A percentile compares a stretch with the other conserved stretches of the same genome.
Conservation (phyloP, 2,888 invertebrate genomes). For the Andrena bucephala region DNA sequence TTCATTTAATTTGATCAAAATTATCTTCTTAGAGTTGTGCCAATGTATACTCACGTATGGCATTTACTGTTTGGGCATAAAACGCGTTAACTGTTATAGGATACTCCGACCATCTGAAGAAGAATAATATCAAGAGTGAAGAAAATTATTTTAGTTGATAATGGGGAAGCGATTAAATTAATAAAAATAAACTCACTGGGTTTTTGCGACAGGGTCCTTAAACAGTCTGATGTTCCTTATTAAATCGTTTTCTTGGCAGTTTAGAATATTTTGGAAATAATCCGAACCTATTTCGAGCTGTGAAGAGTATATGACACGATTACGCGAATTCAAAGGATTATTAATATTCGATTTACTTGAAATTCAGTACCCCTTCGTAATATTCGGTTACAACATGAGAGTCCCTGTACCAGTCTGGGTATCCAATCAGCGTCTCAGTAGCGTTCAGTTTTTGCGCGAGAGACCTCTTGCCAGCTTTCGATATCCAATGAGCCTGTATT, state of each 20-base stretch:
- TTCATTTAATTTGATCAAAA: neutral
- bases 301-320: neutral
- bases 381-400: conserved; percentile 42
- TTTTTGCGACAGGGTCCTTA: neutral
- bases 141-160: neutral
- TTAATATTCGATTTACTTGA: neutral
- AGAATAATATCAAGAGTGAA: neutral
- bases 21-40: neutral
- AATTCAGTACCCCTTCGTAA: conserved; percentile 56
- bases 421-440: conserved; percentile 53
- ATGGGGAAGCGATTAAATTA: neutral
- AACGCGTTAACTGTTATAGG: conserved; percentile 65
- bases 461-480: conserved; percentile 32
- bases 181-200: conserved; percentile 43
- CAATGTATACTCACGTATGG: conserved; percentile 56
- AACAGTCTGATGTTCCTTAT: conserved; percentile 8
- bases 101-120: conserved; percentile 60
- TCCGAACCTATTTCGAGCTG: conserved; percentile 58
- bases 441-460: conserved; percentile 56
- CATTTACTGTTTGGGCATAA: conserved; percentile 50
- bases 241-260: conserved; percentile 35
- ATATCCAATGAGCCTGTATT: conserved; percentile 55
- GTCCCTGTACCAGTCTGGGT: conserved; percentile 67
- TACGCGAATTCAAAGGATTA: neutral
- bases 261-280: conserved; percentile 66